Base-by-base conservation (phyloP, 2,113 vertebrate species). In the Kryptolebias marmoratus region DNA sequence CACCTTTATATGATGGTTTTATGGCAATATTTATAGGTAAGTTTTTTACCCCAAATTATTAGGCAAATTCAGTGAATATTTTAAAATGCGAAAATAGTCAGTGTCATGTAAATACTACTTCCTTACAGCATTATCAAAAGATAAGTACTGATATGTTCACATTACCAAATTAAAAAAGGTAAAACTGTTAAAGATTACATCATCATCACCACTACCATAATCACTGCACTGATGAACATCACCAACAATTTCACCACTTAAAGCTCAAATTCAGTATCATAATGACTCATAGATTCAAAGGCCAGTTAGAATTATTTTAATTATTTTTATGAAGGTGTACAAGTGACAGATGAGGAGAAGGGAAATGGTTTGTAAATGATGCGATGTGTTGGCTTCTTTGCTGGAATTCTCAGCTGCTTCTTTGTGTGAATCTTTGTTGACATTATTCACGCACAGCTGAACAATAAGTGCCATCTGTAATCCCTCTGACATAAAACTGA, bases 401-500 rank as follows among this genome's bases (percentile, higher is more conserved):
- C 62, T 62, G 70, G 44, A 79, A 71, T 82, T 82, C 77, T 87
- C 88, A 91, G 75, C 78, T 84, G 80, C 77, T 71, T 73, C 64
- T 79, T 63, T 54, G 77, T 53, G 79, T 80, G 82, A 77, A 30
- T 27, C 39, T 32, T 42, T 28, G 73, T 57, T 86, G 73, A 87
- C 82, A 83, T 89, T 81, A 90, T 90, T 83, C 76, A 81, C 65
- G 80, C 69, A 36, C 68, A 65, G 73, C 70, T 80, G 81, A 87
- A 87, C 81, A 87, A 90, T 81, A 87, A 64, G 80, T 80, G 76
- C 69, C 84, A 77, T 49, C 48, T 53, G 53, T 67, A 80, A 86
- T 85, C 75, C 39, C 64, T 62, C 63, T 56, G 66, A 86, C 81
- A 85, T 84, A 82, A 84, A 89, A 89, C 83, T 83, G 86, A 87